phyloP scores from a whole-genome alignment of 2,888 invertebrate species.

The Lutraria lutraria region DNA sequence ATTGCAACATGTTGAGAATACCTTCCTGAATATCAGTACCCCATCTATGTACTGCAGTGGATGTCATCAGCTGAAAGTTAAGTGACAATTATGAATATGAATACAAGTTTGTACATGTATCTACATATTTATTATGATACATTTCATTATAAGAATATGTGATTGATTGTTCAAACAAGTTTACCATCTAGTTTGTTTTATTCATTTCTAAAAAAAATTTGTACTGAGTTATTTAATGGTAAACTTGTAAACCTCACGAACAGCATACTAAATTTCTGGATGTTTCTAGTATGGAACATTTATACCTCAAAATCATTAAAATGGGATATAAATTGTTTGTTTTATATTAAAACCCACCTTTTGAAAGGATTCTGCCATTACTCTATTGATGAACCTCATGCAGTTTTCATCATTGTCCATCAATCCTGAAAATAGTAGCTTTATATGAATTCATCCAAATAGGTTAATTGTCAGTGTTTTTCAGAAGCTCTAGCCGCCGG shows the following conservation, averaged over 20 bases:
- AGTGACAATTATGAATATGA: background rate
- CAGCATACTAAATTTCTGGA: too few species aligned
- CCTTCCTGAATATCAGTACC: conserved; percentile 88
- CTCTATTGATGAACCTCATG: conserved; percentile 86
- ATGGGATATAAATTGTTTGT: too few species aligned
- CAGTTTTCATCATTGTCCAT: conserved; percentile 87
- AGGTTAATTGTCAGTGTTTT: too few species aligned
- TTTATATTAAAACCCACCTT: conserved; percentile 82
- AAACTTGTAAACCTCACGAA: too few species aligned
- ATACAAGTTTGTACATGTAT: background rate
- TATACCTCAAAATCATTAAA: too few species aligned
- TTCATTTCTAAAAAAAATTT: too few species aligned
- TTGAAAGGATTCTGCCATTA: conserved; percentile 87
- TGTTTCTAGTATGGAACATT: too few species aligned
- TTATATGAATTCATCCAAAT: too few species aligned
- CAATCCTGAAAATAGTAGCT: conserved; percentile 80
- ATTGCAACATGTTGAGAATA: conserved; percentile 87
- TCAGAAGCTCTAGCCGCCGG: too few species aligned
- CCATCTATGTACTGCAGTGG: conserved; percentile 87
- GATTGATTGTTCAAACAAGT: too few species aligned
- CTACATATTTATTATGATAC: background rate
- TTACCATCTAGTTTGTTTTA: too few species aligned
- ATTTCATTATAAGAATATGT: background rate
- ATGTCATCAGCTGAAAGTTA: conserved; percentile 85
- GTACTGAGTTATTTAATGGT: too few species aligned